Conservation (phyloP, 2,888 invertebrate species). For the Fissipunctia ypsillon region DNA sequence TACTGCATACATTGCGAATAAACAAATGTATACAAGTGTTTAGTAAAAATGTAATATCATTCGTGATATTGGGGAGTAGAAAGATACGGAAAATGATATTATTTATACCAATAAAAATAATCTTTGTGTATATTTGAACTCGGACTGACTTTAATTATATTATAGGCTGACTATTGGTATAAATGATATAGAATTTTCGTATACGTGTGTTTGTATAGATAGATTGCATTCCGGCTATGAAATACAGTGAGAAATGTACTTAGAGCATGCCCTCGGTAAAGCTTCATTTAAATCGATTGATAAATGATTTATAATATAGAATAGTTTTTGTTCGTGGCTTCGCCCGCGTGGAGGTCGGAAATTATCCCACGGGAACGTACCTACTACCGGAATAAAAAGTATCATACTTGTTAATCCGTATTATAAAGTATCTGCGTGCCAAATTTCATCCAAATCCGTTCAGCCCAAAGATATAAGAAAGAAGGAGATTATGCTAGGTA, state of each 20-base stretch:
- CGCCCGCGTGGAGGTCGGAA: too few relatives aligned
- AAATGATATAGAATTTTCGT: slow-evolving; percentile 46
- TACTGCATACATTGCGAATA: slow-evolving; percentile 21
- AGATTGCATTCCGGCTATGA: slow-evolving; percentile 2
- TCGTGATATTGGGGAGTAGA: neutral
- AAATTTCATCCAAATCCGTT: too few relatives aligned
- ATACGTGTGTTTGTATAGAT: slow-evolving; percentile 2
- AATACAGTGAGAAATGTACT: neutral
- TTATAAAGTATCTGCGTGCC: too few relatives aligned
- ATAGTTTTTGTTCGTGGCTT: too few relatives aligned
- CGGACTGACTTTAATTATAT: slow-evolving; percentile 58
- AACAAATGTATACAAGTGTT: slow-evolving; percentile 20
- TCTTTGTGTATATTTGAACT: slow-evolving; percentile 52
- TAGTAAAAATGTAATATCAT: slow-evolving; percentile 36
- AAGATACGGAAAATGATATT: slow-evolving; percentile 21
- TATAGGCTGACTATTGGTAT: slow-evolving; percentile 51
- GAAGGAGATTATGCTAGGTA: too few relatives aligned
- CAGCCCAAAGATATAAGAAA: too few relatives aligned
- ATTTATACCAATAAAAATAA: slow-evolving; percentile 53
- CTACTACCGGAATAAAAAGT: too few relatives aligned
- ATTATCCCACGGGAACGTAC: too few relatives aligned
- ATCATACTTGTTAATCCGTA: too few relatives aligned
- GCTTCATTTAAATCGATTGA: neutral
- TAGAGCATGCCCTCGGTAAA: neutral
- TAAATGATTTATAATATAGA: neutral